Evolutionary conservation across 2,888 invertebrate genomes (phyloP), one percentile per base, ranked within the genome.

Genomic region (Orthosia cruda): DNA sequence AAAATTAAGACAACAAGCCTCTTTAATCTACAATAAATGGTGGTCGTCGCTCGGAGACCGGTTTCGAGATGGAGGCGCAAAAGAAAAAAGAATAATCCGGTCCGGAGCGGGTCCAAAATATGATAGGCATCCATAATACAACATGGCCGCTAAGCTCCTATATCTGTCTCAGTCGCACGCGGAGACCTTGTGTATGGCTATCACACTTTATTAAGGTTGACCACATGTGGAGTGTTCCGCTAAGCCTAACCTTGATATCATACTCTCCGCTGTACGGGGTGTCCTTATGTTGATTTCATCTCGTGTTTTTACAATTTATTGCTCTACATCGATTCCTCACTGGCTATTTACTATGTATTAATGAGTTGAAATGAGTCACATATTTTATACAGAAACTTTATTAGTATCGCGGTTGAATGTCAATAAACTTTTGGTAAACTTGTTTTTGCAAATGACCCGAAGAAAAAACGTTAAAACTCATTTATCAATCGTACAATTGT

Each of bases 1-100:
- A 96, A 96, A 97, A 97, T 97, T 96, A 96, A 97, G 97, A 97
- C 97, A 97, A 97, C 96, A 96, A 96, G 95, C 94, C 96, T 96
- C 95, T 96, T 97, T 97, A 97, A 97, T 97, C 96, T 96, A 96
- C 96, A 96, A 96, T 96, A 96, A 96, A 96, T 96, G 96, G 95
- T 94, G 94, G 95, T 94, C 95, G 95, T 94, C 95, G 94, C 93
- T 92, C 92, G 88, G 90, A 94, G 95, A 96, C 96, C 96, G 96
- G 96, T 96, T 96, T 90, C 86, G 93, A 95, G 96, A 94, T 93
- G 95, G 94, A 95, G 95, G 95, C 94, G 95, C 93, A 95, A 96
- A 95, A 96, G 90, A 87, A 96, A 91, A 96, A 96, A 95, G 93
- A 95, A 95, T 95, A 96, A 96, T 95, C 96, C 96, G 95, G 96